A percentile compares a stretch with the other conserved stretches of the same genome.
Evolutionary conservation across 2,113 vertebrate species (phyloP).

Genomic region (Nothobranchius kuhntae): DNA sequence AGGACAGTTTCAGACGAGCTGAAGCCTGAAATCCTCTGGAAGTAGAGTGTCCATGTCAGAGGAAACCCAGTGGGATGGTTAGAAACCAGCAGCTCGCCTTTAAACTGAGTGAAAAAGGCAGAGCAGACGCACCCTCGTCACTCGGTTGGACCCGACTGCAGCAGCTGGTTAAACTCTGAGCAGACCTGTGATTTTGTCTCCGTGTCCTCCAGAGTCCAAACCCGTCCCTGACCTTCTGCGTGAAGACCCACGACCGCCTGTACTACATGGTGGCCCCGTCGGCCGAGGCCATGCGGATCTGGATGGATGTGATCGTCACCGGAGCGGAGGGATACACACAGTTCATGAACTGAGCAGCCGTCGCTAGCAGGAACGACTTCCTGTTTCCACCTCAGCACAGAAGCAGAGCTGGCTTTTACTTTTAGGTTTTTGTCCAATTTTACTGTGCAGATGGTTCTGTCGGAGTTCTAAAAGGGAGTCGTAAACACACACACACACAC

Average conservation of each 20-base stretch:
- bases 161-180: too few relatives aligned
- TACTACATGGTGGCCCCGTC: slow-evolving; percentile 97
- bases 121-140: not conserved
- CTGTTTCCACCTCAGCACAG: slow-evolving; percentile 34
- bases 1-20: not conserved
- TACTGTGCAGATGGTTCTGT: slow-evolving; percentile 46
- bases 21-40: slow-evolving; percentile 9
- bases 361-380: slow-evolving; percentile 48
- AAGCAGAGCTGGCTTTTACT: slow-evolving; percentile 42
- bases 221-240: slow-evolving; percentile 92
- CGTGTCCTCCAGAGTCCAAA: slow-evolving; percentile 87
- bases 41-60: slow-evolving; percentile 19
- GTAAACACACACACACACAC: slow-evolving; percentile 19
- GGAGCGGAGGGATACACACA: slow-evolving; percentile 97
- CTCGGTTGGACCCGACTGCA: too few relatives aligned
- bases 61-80: slow-evolving; percentile 8
- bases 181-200: not conserved
- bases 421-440: slow-evolving; percentile 48
- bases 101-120: not conserved
- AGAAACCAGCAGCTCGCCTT: not conserved
- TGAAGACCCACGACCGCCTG: slow-evolving; percentile 96
- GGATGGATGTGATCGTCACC: slow-evolving; percentile 98
- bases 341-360: slow-evolving; percentile 86
- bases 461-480: slow-evolving; percentile 75
- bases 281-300: slow-evolving; percentile 96